Percentiles rank a stretch among this genome's conserved stretches.
These are phyloP conservation scores for Anoplopoma fimbria DNA, from an alignment of 2,113 vertebrate genomes.

Conservation along the genomic window DNA sequence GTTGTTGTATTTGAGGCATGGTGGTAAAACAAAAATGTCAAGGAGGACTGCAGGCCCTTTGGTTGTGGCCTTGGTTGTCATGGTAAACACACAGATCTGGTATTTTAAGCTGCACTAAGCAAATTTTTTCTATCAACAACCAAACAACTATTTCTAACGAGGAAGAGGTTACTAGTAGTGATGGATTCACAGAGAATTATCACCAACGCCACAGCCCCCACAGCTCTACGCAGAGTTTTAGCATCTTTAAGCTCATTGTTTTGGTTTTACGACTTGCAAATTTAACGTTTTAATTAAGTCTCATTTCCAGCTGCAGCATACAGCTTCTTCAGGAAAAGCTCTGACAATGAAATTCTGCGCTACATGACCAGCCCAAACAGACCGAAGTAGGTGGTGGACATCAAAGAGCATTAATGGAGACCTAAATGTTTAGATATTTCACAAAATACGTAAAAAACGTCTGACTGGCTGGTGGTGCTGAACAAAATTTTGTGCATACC, in stretches of 20 bases:
- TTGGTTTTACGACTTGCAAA: not conserved
- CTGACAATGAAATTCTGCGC: no score
- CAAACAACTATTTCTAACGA: not conserved
- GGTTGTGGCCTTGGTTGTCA: not conserved
- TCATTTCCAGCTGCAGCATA: no score
- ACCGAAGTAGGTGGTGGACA: no score
- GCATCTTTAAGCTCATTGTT: not conserved
- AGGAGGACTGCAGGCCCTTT: not conserved
- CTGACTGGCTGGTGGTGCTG: not conserved
- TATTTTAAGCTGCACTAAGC: not conserved
- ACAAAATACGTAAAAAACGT: not conserved
- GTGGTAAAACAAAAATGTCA: constrained; percentile 15
- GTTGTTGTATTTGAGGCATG: constrained; percentile 17
- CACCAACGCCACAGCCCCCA: not conserved
- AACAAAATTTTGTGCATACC: not conserved
- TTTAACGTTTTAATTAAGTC: no score
- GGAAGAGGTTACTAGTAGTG: not conserved
- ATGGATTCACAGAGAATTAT: not conserved
- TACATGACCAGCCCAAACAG: no score
- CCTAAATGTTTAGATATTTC: not conserved
- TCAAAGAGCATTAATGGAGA: no score
- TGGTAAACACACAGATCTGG: not conserved
- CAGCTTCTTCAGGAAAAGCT: no score
- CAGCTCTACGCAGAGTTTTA: not conserved
- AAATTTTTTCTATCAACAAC: not conserved